Evolutionary conservation across 2,797 vertebrate species (phyloP).

Genomic region (Picus viridis): DNA sequence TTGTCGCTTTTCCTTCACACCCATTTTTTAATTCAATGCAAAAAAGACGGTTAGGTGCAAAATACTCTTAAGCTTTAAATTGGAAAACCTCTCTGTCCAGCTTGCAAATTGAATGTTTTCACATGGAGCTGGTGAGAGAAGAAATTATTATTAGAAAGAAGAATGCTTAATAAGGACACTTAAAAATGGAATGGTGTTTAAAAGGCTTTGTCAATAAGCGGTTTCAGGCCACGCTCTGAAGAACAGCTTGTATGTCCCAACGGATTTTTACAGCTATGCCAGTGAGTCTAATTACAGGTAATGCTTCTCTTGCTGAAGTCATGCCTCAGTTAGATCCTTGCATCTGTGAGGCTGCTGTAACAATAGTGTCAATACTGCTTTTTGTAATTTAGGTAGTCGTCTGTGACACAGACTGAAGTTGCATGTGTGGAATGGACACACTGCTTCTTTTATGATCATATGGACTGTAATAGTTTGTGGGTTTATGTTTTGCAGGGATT

Average conservation of each 20-base stretch:
- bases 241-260: slow-evolving; percentile 50
- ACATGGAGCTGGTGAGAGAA: neutral
- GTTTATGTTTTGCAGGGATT: slow-evolving; percentile 85
- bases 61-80: neutral
- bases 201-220: slow-evolving; percentile 58
- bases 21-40: neutral
- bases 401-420: neutral
- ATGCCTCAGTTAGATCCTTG: slow-evolving; percentile 11
- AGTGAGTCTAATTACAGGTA: slow-evolving; percentile 64
- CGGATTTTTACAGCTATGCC: slow-evolving; percentile 49
- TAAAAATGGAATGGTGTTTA: slow-evolving; percentile 52
- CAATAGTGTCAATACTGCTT: slow-evolving; percentile 5
- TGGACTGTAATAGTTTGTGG: neutral
- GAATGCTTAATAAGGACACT: slow-evolving; percentile 40
- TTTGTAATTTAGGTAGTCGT: slow-evolving; percentile 17
- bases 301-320: slow-evolving; percentile 12
- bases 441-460: neutral
- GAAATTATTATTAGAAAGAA: neutral
- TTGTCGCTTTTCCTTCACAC: neutral
- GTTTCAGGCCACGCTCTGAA: slow-evolving; percentile 38
- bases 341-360: neutral
- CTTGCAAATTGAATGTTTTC: neutral
- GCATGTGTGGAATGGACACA: neutral
- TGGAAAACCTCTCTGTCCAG: neutral
- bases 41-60: neutral